Evolutionary conservation across 2,888 invertebrate genomes (phyloP).

Genomic region (Mayetiola destructor): DNA sequence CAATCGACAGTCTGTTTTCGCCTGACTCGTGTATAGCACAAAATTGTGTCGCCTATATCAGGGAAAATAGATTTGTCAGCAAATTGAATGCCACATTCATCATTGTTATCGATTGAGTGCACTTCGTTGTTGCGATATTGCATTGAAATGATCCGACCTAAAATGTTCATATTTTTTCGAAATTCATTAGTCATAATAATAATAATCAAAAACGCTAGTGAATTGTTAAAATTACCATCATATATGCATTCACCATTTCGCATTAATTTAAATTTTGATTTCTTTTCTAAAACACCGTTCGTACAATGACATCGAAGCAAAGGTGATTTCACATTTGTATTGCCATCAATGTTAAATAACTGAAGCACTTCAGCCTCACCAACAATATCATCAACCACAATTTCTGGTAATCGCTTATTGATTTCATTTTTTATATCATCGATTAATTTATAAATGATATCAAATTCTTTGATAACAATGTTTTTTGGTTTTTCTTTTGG

Average conservation of each 20-base stretch:
- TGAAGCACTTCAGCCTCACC: slow-evolving; percentile 78
- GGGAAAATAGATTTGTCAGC: slow-evolving; percentile 47
- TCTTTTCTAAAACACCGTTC: slow-evolving; percentile 58
- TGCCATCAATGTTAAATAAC: slow-evolving; percentile 65
- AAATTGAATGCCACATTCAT: slow-evolving; percentile 80
- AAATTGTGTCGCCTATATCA: slow-evolving; percentile 58
- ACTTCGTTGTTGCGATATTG: slow-evolving; percentile 82
- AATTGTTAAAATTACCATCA: slow-evolving; percentile 55
- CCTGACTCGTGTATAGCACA: slow-evolving; percentile 57
- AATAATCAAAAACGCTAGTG: not conserved
- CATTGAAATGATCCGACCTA: slow-evolving; percentile 64
- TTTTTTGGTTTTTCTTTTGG: slow-evolving; percentile 29
- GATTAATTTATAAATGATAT: slow-evolving; percentile 86
- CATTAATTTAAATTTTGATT: slow-evolving; percentile 50
- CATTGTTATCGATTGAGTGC: slow-evolving; percentile 60
- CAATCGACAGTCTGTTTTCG: slow-evolving; percentile 55
- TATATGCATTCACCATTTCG: slow-evolving; percentile 50
- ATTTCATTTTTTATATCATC: slow-evolving; percentile 77
- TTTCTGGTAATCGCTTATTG: slow-evolving; percentile 50
- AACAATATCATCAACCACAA: slow-evolving; percentile 61
- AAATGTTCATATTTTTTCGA: no score
- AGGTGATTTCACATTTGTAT: slow-evolving; percentile 61
- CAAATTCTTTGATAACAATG: slow-evolving; percentile 53
- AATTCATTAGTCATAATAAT: slow-evolving; percentile 13
- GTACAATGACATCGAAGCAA: slow-evolving; percentile 82